Evolutionary conservation across 2,113 vertebrate genomes (phyloP), one percentile per base, ranked within the genome.

Genomic region (Hemiprocne comata): DNA sequence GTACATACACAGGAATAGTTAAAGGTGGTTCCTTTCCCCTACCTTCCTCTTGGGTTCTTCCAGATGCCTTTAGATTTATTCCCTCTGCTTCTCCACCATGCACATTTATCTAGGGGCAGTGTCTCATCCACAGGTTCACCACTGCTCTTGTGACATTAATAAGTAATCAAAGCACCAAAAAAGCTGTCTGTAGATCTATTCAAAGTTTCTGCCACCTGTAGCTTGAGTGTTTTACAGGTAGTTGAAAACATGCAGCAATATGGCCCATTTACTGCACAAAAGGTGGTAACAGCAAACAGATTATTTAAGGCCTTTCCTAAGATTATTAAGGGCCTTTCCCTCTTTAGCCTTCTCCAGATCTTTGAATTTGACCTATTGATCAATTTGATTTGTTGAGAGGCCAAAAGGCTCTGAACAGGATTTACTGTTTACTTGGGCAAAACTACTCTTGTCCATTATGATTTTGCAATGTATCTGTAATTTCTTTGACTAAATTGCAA

Each of bases 161-260:
- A 67, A 53, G 26, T 4, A 21, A 87, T 18, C 40, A 76, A 74
- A 78, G 28, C 25, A 82, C 23, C 42, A 38, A 53, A 77, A 69
- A 5, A 28, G 0, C 19, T 46, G 55, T 17, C 18, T 29, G 6
- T 0, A 55, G 61, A 51, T 34, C n/a, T 14, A 5, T 3, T 60
- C 13, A 57, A 79, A 60, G 8, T 24, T 61, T 38, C 42, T 67
- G 8, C 38, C 51, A 3, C 38, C 11, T 8, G 6, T 42, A 15
- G 4, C 33, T 62, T 48, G 26, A 57, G 13, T 23, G 21, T 19
- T 87, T 61, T 25, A 69, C 21, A 19, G 4, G 9, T 48, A 17
- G 3, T 17, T 60, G 24, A 42, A 71, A 80, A 21, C 13, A 21
- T 5, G 1, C 21, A 75, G 36, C 42, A 67, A 13, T 24, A 50